A percentile compares a stretch with the other conserved stretches of the same genome.
Conservation (phyloP, 2,797 vertebrate genomes). For the Alfaro cultratus region DNA sequence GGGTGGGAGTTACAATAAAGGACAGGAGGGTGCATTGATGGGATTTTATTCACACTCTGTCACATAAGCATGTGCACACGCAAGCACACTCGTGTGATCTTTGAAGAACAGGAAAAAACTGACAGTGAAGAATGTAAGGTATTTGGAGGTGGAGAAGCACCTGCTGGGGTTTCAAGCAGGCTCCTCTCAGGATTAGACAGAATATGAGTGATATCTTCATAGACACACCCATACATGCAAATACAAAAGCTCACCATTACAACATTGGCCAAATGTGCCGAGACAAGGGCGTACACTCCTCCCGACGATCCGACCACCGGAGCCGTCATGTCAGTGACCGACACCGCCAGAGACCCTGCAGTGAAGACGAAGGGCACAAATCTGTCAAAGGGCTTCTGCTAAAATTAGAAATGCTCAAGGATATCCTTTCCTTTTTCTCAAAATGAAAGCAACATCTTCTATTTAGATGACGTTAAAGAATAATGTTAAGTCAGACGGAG, state of each 20-base stretch:
- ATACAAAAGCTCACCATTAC: slow-evolving; percentile 89
- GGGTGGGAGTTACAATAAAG: slow-evolving; percentile 7
- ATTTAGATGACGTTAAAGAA: not conserved
- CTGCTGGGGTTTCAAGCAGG: slow-evolving; percentile 35
- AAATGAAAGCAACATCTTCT: not conserved
- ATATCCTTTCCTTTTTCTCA: not conserved
- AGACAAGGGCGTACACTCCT: slow-evolving; percentile 97
- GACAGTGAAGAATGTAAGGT: slow-evolving; percentile 64
- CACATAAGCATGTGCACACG: slow-evolving; percentile 25
- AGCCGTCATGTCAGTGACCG: slow-evolving; percentile 95
- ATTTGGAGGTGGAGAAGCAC: slow-evolving; percentile 64
- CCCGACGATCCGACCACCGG: slow-evolving; percentile 96
- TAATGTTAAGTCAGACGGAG: not conserved
- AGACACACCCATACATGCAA: slow-evolving; percentile 1
- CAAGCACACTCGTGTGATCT: slow-evolving; percentile 26
- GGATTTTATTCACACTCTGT: slow-evolving; percentile 29
- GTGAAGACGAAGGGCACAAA: slow-evolving; percentile 31
- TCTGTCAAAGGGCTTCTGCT: slow-evolving; percentile 16
- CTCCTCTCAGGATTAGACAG: not conserved
- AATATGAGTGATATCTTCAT: slow-evolving; percentile 44
- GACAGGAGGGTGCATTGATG: slow-evolving; percentile 17
- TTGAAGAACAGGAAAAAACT: slow-evolving; percentile 21
- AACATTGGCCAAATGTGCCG: slow-evolving; percentile 96
- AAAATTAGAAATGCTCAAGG: not conserved
- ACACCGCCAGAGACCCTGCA: slow-evolving; percentile 93